phyloP scores from a whole-genome alignment of 2,888 invertebrate genomes.

The Masnerella sp. region DNA sequence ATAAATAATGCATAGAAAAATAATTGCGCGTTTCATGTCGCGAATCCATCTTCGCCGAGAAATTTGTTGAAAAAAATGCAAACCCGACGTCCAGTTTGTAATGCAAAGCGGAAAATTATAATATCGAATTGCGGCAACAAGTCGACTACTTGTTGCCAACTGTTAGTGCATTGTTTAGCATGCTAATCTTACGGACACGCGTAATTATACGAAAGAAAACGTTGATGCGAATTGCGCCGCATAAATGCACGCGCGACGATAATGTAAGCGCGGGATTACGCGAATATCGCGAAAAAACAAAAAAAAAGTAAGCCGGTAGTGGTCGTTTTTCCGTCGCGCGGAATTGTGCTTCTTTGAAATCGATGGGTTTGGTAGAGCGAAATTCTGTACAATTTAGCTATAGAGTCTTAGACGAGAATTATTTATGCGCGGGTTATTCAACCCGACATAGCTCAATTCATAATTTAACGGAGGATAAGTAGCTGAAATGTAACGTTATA shows the following conservation, averaged over 20 bases:
- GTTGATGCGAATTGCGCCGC: conserved; percentile 15
- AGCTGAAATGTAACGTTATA: too few relatives aligned
- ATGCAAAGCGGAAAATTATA: conserved; percentile 39
- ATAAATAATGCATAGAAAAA: too few relatives aligned
- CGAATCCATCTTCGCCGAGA: background rate
- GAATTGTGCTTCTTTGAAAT: too few relatives aligned
- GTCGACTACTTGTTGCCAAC: conserved; percentile 53
- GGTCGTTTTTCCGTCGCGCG: too few relatives aligned
- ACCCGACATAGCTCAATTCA: too few relatives aligned
- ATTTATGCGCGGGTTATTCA: too few relatives aligned
- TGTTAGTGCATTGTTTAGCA: conserved; percentile 28
- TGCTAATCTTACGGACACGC: conserved; percentile 35
- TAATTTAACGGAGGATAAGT: too few relatives aligned
- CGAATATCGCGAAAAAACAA: conserved; percentile 3
- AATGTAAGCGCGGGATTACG: conserved; percentile 12
- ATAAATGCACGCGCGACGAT: conserved; percentile 26
- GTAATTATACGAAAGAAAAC: conserved; percentile 37
- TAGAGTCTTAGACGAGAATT: too few relatives aligned
- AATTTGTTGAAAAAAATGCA: background rate
- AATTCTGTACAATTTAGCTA: too few relatives aligned
- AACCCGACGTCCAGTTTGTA: conserved; percentile 4
- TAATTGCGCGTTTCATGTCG: background rate
- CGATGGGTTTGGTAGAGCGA: too few relatives aligned
- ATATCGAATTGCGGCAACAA: conserved; percentile 41
- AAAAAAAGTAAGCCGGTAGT: too few relatives aligned